Evolutionary conservation across 2,888 invertebrate genomes (phyloP), one percentile per base, ranked within the genome.

Genomic region (Epirrhoe alternata): DNA sequence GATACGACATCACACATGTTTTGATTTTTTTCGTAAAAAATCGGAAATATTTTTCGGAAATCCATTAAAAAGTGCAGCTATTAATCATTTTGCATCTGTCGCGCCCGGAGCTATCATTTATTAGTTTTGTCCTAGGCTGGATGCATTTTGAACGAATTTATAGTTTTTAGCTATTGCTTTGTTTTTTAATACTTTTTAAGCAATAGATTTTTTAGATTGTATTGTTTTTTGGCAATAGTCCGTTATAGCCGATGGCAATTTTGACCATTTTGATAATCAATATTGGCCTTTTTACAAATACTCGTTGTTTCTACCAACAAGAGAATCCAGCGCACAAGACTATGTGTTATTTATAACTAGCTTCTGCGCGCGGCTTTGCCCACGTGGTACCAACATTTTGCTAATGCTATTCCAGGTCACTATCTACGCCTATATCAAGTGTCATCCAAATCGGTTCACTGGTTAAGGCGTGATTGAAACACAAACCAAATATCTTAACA

Each of bases 81-180:
- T 93, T 89, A 91, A 92, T 93, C 92, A 92, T 86, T 75, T 75
- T 76, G 78, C 92, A 92, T 90, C 90, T 92, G 92, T 85, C 80
- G 78, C 71, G 81, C 80, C 76, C 78, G 82, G 75, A 77, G 80
- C 80, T 76, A 74, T 78, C 79, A 77, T 82, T 82, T 77, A 79
- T 83, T 77, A 73, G 77, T 76, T 81, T 82, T 81, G 78, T 85
- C 76, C 78, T 67, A 45, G 56, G 24, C 1, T 24, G 24, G 24
- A 53, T 35, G 52, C 53, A 33, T 38, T 61, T 60, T 55, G 17
- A 17, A 47, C 65, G 53, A 45, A 55, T n/a, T 50, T 55, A 76
- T 66, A 71, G 75, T 83, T 79, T 74, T 74, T 76, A 78, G 74
- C 69, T 77, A 77, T 60, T 16, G 49, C 61, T 65, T 52, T 68